Percentiles rank a stretch among this genome's conserved stretches.
Evolutionary conservation across 2,888 invertebrate genomes (phyloP).

Genomic region (Acleris holmiana): DNA sequence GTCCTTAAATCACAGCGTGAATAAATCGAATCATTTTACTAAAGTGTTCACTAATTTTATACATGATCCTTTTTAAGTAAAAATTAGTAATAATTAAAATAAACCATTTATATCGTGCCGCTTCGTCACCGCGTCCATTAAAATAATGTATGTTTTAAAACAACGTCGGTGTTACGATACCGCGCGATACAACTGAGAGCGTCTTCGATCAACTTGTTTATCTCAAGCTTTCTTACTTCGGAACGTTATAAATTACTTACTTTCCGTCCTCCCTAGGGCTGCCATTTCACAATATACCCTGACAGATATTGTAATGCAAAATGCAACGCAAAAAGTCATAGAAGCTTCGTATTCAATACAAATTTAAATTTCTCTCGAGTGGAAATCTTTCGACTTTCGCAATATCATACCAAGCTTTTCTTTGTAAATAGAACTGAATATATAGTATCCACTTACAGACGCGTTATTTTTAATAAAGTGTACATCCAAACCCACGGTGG

Average conservation of each 20-base stretch:
- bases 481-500: conserved; percentile 16
- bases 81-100: conserved; percentile 36
- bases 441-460: conserved; percentile 10
- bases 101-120: conserved; percentile 28
- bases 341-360: conserved; percentile 27
- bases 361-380: conserved; percentile 21
- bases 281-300: conserved; percentile 46
- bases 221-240: conserved; percentile 53
- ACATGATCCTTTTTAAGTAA: conserved; percentile 12
- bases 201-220: conserved; percentile 68
- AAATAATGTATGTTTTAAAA: conserved; percentile 68
- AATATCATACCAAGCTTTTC: not conserved
- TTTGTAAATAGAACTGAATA: conserved; percentile 20
- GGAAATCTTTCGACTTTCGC: not conserved
- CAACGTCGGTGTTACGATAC: conserved; percentile 60
- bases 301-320: conserved; percentile 13
- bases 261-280: conserved; percentile 51
- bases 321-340: conserved; percentile 12
- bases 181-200: conserved; percentile 53
- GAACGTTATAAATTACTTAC: conserved; percentile 48
- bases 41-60: too few relatives aligned
- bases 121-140: conserved; percentile 57
- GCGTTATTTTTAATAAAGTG: conserved; percentile 19
- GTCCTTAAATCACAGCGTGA: conserved; percentile 1
- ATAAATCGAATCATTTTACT: conserved; percentile 8